These are phyloP conservation scores for rabbit (Oryctolagus cuniculus) DNA, from an alignment of 2,113 vertebrate species.

Conservation along the genomic window mOryCun1.1 NC_091442.1:31883501-31884000, in stretches of 20 bases:
- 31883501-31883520: not conserved
- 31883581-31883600: constrained; percentile 14
- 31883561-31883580: not conserved
- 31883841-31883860: not conserved
- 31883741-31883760: not conserved
- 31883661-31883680: constrained; percentile 31
- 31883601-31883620: constrained; percentile 13
- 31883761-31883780: not conserved
- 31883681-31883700: not conserved
- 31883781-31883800: not conserved
- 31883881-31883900: not conserved
- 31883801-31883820: not conserved
- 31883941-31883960: not conserved
- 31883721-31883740: not conserved
- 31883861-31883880: not conserved
- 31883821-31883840: not conserved
- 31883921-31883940: not conserved
- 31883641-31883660: not conserved
- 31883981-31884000: not conserved
- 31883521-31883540: not conserved
- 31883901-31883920: not conserved
- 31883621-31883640: not conserved
- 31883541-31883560: not conserved
- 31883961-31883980: not conserved
- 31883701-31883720: not conserved